These are phyloP conservation scores for Bradynema listronoti DNA, from an alignment of 1,140 invertebrate species.

Conservation along the genomic window DNA sequence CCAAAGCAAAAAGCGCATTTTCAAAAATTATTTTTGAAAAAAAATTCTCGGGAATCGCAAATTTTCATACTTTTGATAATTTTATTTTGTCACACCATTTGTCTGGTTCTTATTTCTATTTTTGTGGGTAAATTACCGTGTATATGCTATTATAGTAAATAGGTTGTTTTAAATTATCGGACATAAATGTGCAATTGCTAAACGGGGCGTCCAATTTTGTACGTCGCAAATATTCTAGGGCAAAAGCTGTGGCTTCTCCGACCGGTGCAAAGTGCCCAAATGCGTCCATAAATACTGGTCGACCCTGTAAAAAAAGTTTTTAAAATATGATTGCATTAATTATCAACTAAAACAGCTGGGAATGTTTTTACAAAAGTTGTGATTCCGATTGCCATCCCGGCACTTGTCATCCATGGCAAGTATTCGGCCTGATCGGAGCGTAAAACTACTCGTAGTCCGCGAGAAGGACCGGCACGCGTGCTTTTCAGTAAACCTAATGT, in stretches of 20 bases:
- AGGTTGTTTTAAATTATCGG: constrained; percentile 13
- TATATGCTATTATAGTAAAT: constrained; percentile 21
- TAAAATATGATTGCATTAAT: background rate
- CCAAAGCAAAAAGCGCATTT: too few species aligned
- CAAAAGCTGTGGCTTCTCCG: constrained; percentile 33
- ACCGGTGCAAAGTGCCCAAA: constrained; percentile 36
- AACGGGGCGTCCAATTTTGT: constrained; percentile 30
- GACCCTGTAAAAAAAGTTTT: background rate
- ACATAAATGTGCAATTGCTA: constrained; percentile 30
- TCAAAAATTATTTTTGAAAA: background rate
- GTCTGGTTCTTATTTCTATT: too few species aligned
- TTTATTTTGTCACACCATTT: too few species aligned
- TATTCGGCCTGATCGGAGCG: constrained; percentile 28
- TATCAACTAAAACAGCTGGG: constrained; percentile 13
- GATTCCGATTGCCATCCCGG: constrained; percentile 30
- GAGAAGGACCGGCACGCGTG: constrained; percentile 36
- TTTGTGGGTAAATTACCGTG: too few species aligned
- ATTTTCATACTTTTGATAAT: too few species aligned
- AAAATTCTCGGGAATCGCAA: too few species aligned
- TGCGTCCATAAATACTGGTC: constrained; percentile 26
- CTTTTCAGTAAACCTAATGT: constrained; percentile 14
- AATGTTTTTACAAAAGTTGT: constrained; percentile 1
- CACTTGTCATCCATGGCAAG: constrained; percentile 33
- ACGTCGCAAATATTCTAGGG: constrained; percentile 30
- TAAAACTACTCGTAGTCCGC: constrained; percentile 39